A percentile compares a stretch with the other conserved stretches of the same genome.
Evolutionary conservation across 2,113 vertebrate species (phyloP).

Genomic region (Lampris megalopsis): DNA sequence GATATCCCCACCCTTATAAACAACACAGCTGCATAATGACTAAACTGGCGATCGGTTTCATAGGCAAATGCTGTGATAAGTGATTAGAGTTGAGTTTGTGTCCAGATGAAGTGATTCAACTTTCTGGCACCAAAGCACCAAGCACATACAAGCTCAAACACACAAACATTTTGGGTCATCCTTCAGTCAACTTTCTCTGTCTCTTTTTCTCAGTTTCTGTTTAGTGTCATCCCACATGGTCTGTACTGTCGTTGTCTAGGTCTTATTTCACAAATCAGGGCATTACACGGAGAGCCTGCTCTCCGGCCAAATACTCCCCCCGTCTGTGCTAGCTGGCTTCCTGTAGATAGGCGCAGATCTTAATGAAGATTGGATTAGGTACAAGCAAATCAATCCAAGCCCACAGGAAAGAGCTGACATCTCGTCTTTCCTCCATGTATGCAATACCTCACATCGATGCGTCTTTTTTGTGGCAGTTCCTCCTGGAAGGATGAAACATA

Average conservation of each 20-base stretch:
- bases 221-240: conserved; percentile 30
- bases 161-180: conserved; percentile 11
- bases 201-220: neutral
- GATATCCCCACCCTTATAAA: too few relatives aligned
- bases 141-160: neutral
- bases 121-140: neutral
- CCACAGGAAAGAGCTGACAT: conserved; percentile 26
- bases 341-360: conserved; percentile 55
- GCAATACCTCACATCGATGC: conserved; percentile 37
- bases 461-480: conserved; percentile 54
- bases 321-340: conserved; percentile 42
- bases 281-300: conserved; percentile 56
- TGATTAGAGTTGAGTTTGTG: too few relatives aligned
- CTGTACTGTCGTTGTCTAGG: conserved; percentile 39
- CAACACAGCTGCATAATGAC: too few relatives aligned
- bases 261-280: conserved; percentile 62
- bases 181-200: conserved; percentile 1
- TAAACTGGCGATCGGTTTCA: too few relatives aligned
- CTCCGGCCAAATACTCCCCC: conserved; percentile 37
- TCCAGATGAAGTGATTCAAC: too few relatives aligned
- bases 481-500: conserved; percentile 16
- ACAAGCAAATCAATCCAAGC: conserved; percentile 60
- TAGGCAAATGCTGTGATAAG: too few relatives aligned
- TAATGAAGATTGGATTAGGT: conserved; percentile 69
- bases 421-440: conserved; percentile 10